phyloP scores from a whole-genome alignment of 2,888 invertebrate species.

The Aleiodes alternator region DNA sequence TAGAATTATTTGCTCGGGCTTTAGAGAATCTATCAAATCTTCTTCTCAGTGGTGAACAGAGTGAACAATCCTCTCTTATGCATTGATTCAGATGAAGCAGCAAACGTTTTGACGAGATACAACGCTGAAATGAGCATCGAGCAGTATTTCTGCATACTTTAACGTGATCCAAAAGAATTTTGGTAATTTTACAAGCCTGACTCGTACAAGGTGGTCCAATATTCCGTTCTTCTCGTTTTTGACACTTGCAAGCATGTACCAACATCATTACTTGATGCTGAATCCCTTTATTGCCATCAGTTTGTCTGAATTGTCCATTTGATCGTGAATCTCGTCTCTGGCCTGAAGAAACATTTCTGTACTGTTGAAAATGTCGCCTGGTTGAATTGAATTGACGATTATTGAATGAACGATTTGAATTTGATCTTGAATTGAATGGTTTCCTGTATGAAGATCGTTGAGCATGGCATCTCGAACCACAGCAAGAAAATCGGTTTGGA shows the following conservation, averaged over 20 bases:
- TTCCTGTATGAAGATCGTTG: not conserved
- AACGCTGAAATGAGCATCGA: not conserved
- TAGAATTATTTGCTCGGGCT: too few species aligned
- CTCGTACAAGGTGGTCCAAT: not conserved
- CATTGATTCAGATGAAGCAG: conserved; percentile 5
- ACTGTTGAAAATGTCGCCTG: too few species aligned
- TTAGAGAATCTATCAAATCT: not conserved
- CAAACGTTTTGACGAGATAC: conserved; percentile 11
- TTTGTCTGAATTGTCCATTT: not conserved
- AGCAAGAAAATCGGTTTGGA: too few species aligned
- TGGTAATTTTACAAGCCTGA: not conserved
- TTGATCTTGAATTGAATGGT: not conserved
- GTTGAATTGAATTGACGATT: too few species aligned
- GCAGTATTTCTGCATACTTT: not conserved
- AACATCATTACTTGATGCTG: conserved; percentile 5
- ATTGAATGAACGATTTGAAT: not conserved
- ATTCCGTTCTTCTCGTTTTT: not conserved
- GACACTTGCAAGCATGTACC: conserved; percentile 6
- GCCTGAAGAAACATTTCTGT: too few species aligned
- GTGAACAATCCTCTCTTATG: not conserved
- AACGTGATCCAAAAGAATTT: conserved; percentile 8
- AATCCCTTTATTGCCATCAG: not conserved
- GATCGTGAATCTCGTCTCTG: not conserved
- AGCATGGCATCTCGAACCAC: not conserved
- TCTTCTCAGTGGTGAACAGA: not conserved